Base-by-base conservation (phyloP, 2,888 invertebrate genomes). In the Hypolimnas misippus region DNA sequence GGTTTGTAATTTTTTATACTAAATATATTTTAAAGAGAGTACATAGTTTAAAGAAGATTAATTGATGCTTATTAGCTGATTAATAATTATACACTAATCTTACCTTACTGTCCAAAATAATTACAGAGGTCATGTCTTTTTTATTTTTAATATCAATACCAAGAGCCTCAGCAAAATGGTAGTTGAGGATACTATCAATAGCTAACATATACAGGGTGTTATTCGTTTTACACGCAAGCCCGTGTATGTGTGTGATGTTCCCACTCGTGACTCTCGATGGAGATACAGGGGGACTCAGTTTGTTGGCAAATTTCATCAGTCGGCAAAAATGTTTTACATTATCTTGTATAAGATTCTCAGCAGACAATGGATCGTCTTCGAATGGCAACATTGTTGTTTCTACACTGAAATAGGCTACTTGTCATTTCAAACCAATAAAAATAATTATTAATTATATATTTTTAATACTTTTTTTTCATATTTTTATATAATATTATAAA, bases 41-140 rank as follows among this genome's bases (percentile, higher is more conserved):
- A n/a, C n/a, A n/a, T n/a, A n/a, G n/a, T n/a, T n/a, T n/a, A n/a
- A n/a, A n/a, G n/a, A n/a, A n/a, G n/a, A n/a, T n/a, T n/a, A n/a
- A n/a, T n/a, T n/a, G n/a, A n/a, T n/a, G n/a, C n/a, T n/a, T n/a
- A n/a, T n/a, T n/a, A n/a, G n/a, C n/a, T n/a, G n/a, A n/a, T n/a
- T 58, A 33, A 33, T 33, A 7, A 8, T 8, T 33, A 33, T 8
- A 8, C 12, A 33, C 12, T 38, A n/a, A 38, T 17, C 6, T 52
- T 54, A 96, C 96, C 89, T 94, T 92, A 70, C 93, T 93, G 83
- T 96, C 95, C 69, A 97, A 85, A 74, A 97, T 95, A 57, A 96
- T 93, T 49, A 94, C 94, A 29, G 94, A 93, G 33, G 95, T 95
- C 84, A 93, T 94, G 74, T 95, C 94, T 63, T 86, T 92, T 63